phyloP scores from a whole-genome alignment of 2,888 invertebrate genomes.

The Nasonia oneida region DNA sequence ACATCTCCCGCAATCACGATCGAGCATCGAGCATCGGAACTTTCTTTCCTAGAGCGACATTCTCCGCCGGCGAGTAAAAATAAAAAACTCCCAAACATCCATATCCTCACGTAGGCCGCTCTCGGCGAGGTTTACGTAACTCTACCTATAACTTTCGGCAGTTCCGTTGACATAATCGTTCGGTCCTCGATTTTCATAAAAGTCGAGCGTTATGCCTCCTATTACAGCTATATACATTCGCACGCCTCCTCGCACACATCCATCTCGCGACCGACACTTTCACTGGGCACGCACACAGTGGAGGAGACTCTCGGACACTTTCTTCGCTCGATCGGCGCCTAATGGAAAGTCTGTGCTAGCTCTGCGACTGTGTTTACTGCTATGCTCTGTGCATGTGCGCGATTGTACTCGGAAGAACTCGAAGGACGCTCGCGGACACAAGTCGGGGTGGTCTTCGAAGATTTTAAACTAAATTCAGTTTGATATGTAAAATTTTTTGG shows the following conservation, averaged over 20 bases:
- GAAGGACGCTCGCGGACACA: not conserved
- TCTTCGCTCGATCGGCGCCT: slow-evolving; percentile 77
- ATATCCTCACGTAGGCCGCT: not conserved
- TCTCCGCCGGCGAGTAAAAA: not conserved
- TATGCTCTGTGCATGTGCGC: slow-evolving; percentile 38
- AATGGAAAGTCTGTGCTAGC: slow-evolving; percentile 74
- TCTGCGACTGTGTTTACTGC: slow-evolving; percentile 54
- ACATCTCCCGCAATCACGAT: not conserved
- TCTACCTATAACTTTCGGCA: not conserved
- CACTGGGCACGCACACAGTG: slow-evolving; percentile 72
- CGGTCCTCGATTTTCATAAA: slow-evolving; percentile 13
- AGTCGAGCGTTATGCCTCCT: not conserved
- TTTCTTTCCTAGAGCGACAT: slow-evolving; percentile 32
- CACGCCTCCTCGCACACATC: slow-evolving; percentile 6
- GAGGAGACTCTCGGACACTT: slow-evolving; percentile 75
- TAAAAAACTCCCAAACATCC: not conserved
- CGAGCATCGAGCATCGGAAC: not conserved
- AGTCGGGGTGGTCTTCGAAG: too few relatives aligned
- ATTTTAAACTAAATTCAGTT: too few relatives aligned
- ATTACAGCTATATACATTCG: not conserved
- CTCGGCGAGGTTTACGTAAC: not conserved
- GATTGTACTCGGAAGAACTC: slow-evolving; percentile 26
- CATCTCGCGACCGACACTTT: slow-evolving; percentile 72
- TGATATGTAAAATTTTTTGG: too few relatives aligned
- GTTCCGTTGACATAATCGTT: not conserved